phyloP scores from a whole-genome alignment of 2,797 vertebrate genomes.

The Crax fasciolata region DNA sequence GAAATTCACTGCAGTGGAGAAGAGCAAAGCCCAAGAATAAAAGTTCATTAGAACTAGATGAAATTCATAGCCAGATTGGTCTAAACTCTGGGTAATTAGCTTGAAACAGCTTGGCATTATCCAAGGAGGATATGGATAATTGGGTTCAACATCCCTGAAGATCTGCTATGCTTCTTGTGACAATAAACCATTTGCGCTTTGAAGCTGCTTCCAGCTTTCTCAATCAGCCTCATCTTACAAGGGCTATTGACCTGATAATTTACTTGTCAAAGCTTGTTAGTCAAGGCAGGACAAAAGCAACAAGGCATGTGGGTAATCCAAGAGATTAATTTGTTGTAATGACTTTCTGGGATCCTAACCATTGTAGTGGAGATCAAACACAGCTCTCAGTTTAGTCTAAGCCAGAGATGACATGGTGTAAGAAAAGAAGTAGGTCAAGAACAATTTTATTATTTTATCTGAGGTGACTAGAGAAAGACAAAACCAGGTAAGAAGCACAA shows the following conservation, averaged over 20 bases:
- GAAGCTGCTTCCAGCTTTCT: constrained; percentile 51
- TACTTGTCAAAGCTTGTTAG: constrained; percentile 79
- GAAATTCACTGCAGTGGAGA: constrained; percentile 47
- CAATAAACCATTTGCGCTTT: constrained; percentile 70
- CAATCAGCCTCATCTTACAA: constrained; percentile 61
- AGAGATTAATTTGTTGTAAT: constrained; percentile 64
- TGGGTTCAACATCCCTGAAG: constrained; percentile 77
- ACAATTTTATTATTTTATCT: neutral
- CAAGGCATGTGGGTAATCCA: constrained; percentile 65
- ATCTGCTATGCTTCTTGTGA: constrained; percentile 69
- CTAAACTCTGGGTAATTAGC: constrained; percentile 77
- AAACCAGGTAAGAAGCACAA: neutral
- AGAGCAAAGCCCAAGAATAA: constrained; percentile 51
- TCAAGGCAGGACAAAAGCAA: constrained; percentile 65
- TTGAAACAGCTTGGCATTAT: constrained; percentile 74
- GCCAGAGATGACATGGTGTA: neutral
- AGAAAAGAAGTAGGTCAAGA: neutral
- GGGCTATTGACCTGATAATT: constrained; percentile 74
- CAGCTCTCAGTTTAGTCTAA: neutral
- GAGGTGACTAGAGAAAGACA: neutral
- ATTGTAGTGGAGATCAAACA: neutral
- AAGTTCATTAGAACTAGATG: constrained; percentile 70
- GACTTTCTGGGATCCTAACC: constrained; percentile 53
- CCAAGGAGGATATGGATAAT: constrained; percentile 77
- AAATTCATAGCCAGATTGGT: constrained; percentile 74